phyloP scores from a whole-genome alignment of 2,113 vertebrate species.

The human region DNA sequence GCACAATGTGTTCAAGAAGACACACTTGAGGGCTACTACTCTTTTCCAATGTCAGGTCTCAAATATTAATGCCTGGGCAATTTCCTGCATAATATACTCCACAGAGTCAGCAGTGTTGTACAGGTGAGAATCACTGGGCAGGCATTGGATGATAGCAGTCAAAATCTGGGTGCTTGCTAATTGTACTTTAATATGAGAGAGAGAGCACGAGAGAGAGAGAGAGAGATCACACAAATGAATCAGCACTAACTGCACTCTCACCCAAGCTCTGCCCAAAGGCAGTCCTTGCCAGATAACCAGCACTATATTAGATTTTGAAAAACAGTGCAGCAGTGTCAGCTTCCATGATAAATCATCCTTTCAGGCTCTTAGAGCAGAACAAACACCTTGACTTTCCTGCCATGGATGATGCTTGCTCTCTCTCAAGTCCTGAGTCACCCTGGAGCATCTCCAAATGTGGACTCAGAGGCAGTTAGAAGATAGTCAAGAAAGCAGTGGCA shows the following conservation, averaged over 20 bases:
- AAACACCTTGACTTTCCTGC: neutral
- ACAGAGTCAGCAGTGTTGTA: neutral
- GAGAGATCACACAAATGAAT: neutral
- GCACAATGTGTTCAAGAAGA: neutral
- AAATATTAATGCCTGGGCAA: no score
- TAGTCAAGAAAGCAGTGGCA: neutral
- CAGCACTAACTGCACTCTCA: neutral
- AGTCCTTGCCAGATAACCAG: neutral
- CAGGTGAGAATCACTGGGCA: neutral
- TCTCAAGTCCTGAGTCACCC: neutral
- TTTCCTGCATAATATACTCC: neutral
- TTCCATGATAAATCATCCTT: neutral
- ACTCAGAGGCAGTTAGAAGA: conserved; percentile 5
- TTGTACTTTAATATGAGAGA: neutral
- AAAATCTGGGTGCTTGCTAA: neutral
- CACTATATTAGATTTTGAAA: neutral
- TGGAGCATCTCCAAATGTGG: neutral
- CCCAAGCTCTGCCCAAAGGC: neutral
- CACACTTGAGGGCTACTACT: neutral
- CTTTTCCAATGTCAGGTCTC: neutral
- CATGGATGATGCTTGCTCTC: neutral
- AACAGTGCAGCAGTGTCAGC: neutral
- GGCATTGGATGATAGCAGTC: neutral
- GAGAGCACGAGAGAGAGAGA: neutral
- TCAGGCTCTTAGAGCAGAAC: neutral